Conservation (phyloP, 2,113 vertebrate genomes). For the Hystrix cristata region DNA sequence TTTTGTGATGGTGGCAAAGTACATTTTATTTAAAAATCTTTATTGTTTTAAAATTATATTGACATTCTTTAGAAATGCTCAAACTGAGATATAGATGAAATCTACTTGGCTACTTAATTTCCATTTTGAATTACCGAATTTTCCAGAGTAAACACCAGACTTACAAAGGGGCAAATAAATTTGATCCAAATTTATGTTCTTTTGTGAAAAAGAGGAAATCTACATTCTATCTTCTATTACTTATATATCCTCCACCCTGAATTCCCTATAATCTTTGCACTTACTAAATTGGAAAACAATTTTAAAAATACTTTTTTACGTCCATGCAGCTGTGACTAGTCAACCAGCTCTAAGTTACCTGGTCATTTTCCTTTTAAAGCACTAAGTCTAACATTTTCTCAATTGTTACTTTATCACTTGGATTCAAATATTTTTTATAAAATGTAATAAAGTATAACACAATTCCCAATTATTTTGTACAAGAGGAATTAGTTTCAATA, state of each 20-base stretch:
- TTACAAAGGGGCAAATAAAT: conserved; percentile 39
- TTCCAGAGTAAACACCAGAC: neutral
- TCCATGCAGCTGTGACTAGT: neutral
- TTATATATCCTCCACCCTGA: neutral
- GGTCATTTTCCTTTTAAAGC: neutral
- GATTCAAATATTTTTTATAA: neutral
- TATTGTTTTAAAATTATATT: neutral
- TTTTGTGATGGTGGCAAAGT: neutral
- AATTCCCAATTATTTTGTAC: neutral
- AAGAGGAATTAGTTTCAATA: neutral
- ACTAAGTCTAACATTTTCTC: conserved; percentile 20
- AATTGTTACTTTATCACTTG: conserved; percentile 51
- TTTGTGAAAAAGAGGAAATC: neutral
- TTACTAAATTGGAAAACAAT: neutral
- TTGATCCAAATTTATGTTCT: neutral
- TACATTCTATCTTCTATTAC: neutral
- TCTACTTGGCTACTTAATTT: neutral
- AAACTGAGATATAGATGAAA: neutral
- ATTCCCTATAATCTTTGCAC: neutral
- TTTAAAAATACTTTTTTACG: neutral
- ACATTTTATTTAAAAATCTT: neutral
- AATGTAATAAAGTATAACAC: neutral
- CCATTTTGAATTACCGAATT: neutral
- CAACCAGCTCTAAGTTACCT: neutral
- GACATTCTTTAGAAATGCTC: conserved; percentile 41